Base-by-base conservation (phyloP, 1,140 invertebrate species). In the Caenorhabditis briggsae region DNA sequence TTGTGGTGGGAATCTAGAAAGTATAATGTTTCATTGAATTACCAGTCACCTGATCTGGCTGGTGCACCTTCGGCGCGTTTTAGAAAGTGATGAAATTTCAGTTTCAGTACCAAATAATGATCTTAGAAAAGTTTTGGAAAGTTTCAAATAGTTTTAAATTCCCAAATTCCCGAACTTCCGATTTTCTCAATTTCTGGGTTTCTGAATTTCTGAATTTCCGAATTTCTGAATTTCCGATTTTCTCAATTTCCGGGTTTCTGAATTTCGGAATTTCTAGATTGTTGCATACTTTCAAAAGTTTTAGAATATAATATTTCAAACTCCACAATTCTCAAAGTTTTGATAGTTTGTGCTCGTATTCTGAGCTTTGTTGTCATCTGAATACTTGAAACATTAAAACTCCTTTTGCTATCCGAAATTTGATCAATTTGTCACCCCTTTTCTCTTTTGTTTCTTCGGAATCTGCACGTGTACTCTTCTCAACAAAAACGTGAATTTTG, bases 261-360 rank as follows among this genome's bases (percentile, higher is more conserved):
- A 11, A 48, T 20, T 46, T 82, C 74, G 5, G 14, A 20, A 46
- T 23, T 43, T 14, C 18, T 23, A 82, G 11, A 14, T 48, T 12
- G 74, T 48, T 53, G 11, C 50, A 11, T 11, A 11, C 2, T 53
- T 53, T 16, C 16, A 14, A 53, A 50, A 53, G 9, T 53, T 53
- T 5, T 0, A 65, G 2, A 43, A 65, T 16, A 6, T 5, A n/a
- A 14, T 18, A 5, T 65, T 65, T 65, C n/a, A 43, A 43, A 65
- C 8, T 16, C 23, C 11, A n/a, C 64, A 65, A 65, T 33, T 25
- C 14, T 14, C 33, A 33, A 33, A 33, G 33, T 33, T 2, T 64
- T 64, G n/a, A 20, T 70, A 70, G 64, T 70, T 46, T 70, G 41
- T 70, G 64, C 41, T 70, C 64, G 64, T 70, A 58, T 61, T 61